A percentile compares a stretch with the other conserved stretches of the same genome.
These are phyloP conservation scores for Sanderia malayensis DNA, from an alignment of 30 jellyfish, hydroid and myxozoan species.

Conservation along the genomic window DNA sequence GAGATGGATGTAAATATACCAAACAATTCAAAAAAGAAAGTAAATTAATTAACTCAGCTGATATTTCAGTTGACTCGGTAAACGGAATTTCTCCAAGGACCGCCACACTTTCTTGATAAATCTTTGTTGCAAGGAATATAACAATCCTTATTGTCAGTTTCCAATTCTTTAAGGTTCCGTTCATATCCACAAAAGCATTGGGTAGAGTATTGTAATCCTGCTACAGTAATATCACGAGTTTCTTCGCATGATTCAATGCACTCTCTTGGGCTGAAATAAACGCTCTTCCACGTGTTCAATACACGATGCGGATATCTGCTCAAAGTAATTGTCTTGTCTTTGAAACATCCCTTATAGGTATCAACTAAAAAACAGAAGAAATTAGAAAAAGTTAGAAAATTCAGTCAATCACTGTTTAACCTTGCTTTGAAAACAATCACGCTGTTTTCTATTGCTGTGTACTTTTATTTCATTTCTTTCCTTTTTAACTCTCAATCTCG, in stretches of 20 bases:
- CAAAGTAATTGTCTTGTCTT: too few species aligned
- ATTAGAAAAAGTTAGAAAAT: not conserved
- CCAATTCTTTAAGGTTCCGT: not conserved
- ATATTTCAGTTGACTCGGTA: not conserved
- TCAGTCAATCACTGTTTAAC: not conserved
- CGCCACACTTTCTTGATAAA: constrained; percentile 34
- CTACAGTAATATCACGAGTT: not conserved
- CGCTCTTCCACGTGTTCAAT: not conserved
- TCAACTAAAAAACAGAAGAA: constrained; percentile 1
- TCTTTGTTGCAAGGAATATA: constrained; percentile 34
- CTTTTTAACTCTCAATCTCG: not conserved
- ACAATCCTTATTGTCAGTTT: constrained; percentile 6
- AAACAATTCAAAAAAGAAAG: too few species aligned
- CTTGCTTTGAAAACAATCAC: not conserved
- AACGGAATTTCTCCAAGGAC: constrained; percentile 44
- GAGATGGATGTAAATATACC: too few species aligned
- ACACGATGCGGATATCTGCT: too few species aligned
- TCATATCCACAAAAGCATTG: constrained; percentile 38
- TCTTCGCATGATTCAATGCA: not conserved
- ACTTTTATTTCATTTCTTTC: constrained; percentile 39
- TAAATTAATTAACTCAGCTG: too few species aligned
- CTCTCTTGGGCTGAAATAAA: not conserved
- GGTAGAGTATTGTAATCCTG: constrained; percentile 23
- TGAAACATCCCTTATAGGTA: constrained; percentile 12
- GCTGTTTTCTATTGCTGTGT: not conserved